These are phyloP conservation scores for Imbricaverruca yamaguchii DNA, from an alignment of 2,888 invertebrate genomes.

Conservation along the genomic window DNA sequence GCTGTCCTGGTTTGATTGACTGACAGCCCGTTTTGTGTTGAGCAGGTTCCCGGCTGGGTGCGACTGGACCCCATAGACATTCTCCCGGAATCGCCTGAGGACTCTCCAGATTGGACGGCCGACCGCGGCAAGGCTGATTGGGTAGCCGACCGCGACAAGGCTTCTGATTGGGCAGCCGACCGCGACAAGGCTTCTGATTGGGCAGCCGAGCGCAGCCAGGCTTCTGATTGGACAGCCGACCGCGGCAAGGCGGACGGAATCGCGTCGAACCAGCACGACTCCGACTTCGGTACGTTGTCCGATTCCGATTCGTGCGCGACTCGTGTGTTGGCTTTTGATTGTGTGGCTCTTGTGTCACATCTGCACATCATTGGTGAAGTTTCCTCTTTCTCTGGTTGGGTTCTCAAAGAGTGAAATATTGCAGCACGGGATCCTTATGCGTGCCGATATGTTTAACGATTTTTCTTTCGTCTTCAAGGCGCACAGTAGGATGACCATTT, in stretches of 20 bases:
- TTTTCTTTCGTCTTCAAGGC: too few species aligned
- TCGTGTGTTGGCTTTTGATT: too few species aligned
- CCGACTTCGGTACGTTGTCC: conserved; percentile 38
- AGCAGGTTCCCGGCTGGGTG: background rate
- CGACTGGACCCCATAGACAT: background rate
- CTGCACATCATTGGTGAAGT: too few species aligned
- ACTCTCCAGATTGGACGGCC: background rate
- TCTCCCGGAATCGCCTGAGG: background rate
- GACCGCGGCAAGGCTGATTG: conserved; percentile 73
- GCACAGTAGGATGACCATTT: too few species aligned
- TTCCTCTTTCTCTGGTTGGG: too few species aligned
- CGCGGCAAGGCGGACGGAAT: conserved; percentile 73
- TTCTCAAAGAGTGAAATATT: too few species aligned
- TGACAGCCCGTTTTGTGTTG: background rate
- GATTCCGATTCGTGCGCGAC: too few species aligned
- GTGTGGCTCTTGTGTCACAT: too few species aligned
- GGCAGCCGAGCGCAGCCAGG: too few species aligned
- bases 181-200: conserved; percentile 53
- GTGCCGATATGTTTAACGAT: too few species aligned
- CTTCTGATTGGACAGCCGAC: conserved; percentile 41
- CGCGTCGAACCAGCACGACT: conserved; percentile 67
- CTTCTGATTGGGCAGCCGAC: conserved; percentile 41
- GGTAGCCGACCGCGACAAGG: conserved; percentile 58
- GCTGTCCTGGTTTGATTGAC: background rate
- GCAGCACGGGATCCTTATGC: too few species aligned